Conservation (phyloP, 2,888 invertebrate species). For the Trichogramma dendrolimi region DNA sequence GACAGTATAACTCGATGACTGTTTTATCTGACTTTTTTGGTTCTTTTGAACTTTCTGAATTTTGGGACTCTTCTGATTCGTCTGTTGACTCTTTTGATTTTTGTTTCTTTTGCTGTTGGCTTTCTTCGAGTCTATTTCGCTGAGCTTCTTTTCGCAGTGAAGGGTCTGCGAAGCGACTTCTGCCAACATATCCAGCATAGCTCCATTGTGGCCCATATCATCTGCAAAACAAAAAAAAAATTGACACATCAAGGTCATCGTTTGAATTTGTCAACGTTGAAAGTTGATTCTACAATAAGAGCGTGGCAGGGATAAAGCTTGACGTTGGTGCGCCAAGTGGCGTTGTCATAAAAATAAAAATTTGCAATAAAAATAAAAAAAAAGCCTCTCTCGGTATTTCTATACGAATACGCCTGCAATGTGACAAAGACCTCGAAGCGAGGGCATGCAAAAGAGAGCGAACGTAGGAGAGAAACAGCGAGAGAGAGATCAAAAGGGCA, state of each 20-base stretch:
- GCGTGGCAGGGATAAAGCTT: no score
- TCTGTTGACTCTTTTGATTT: slow-evolving; percentile 13
- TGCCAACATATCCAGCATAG: slow-evolving; percentile 55
- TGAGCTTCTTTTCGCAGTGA: slow-evolving; percentile 44
- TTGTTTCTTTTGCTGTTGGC: slow-evolving; percentile 31
- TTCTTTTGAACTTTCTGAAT: slow-evolving; percentile 30
- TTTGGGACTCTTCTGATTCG: slow-evolving; percentile 18
- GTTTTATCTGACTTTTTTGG: slow-evolving; percentile 35
- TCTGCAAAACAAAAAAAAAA: slow-evolving; percentile 31
- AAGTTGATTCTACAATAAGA: not conserved
- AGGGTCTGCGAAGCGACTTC: slow-evolving; percentile 58
- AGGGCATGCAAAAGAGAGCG: no score
- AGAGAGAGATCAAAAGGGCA: not conserved
- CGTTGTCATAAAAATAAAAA: not conserved
- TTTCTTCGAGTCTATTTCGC: slow-evolving; percentile 31
- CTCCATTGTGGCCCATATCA: slow-evolving; percentile 45
- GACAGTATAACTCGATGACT: slow-evolving; percentile 32
- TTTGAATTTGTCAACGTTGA: not conserved
- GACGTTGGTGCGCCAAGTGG: not conserved
- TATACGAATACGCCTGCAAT: no score
- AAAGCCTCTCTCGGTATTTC: no score
- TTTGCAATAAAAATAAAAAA: not conserved
- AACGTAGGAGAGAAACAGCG: not conserved
- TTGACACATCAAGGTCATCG: not conserved
- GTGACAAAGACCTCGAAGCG: no score